Conservation (phyloP, 2,113 vertebrate genomes). For the Mixornis gularis region DNA sequence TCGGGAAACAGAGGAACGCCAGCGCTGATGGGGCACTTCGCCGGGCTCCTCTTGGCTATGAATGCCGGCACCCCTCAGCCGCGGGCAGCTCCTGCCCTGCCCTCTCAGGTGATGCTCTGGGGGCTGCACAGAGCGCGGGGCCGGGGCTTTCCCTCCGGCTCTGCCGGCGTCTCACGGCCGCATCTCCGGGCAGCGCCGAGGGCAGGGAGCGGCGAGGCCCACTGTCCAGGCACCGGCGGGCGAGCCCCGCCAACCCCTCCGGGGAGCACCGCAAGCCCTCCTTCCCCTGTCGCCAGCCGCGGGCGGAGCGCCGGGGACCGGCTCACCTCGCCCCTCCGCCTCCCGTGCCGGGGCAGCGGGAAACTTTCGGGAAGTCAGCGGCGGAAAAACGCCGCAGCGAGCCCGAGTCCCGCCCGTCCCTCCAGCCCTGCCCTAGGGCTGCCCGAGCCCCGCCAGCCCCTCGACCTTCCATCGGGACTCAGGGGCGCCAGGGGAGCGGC, state of each 20-base stretch:
- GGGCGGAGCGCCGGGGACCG: neutral
- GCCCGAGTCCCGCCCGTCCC: neutral
- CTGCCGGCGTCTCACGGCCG: neutral
- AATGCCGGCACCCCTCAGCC: fast-evolving
- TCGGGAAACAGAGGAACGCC: neutral
- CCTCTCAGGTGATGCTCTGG: neutral
- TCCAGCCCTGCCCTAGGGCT: neutral
- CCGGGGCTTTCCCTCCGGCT: neutral
- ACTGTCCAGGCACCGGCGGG: too few species aligned
- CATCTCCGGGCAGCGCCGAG: neutral
- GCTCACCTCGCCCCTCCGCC: neutral
- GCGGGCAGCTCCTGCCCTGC: neutral
- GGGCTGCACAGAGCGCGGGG: neutral
- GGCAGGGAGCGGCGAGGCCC: neutral
- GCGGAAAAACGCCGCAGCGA: neutral
- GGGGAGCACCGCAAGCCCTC: neutral
- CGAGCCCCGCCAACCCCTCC: neutral
- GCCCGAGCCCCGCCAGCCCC: neutral
- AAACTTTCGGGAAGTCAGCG: conserved; percentile 27
- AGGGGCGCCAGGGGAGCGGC: neutral
- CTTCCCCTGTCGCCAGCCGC: neutral
- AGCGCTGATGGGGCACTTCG: neutral
- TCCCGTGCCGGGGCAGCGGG: neutral
- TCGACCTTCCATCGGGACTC: neutral
- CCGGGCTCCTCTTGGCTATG: neutral